Evolutionary conservation across 35 echinoderm and acorn worm species (phyloP), one percentile per base, ranked within the genome.

Genomic region (Amphiura filiformis): DNA sequence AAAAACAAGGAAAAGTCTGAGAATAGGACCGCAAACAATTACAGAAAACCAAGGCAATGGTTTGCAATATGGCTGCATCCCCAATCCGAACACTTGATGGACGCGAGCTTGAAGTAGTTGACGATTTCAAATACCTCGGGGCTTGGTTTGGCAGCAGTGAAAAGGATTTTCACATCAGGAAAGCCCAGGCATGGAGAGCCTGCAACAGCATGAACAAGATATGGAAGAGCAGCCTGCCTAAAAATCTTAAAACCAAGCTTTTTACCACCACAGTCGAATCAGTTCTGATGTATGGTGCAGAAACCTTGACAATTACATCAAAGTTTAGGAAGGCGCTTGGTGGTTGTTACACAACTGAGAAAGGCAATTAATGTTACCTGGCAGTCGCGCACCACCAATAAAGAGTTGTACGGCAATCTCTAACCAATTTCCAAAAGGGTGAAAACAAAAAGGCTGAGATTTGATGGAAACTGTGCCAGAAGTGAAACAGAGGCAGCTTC

Each of bases 301-400:
- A 80, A 36, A 39, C 38, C 38, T 37, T 12, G 38, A 36, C 34
- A 1, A 22, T 80, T 17, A 37, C 78, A 80, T 3, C 78, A 32
- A 37, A 37, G n/a, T 3, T 80, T 7, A 80, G n/a, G 34, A 80
- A 80, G 38, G 78, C 78, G 35, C 26, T 80, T 4, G 31, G n/a
- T 36, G 34, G 41, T 11, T 77, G 75, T 23, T 77, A 77, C 34
- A 35, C 75, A 9, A 4, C 38, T 80, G 38, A 80, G 38, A 32
- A 80, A 80, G 38, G 78, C 78, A 80, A 7, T 80, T 3, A 80
- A 39, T 36, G 34, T 80, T 31, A 1, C 78, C 13, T 80, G 78
- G 78, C 78, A 80, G 13, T 34, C 78, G 35, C 78, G 35, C 34
- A 80, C 78, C 34, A 80, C 78, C 38, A 80, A 80, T 36, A 80